Evolutionary conservation across 2,113 vertebrate species (phyloP), one percentile per base, ranked within the genome.

Genomic region (Cichladusa arquata): DNA sequence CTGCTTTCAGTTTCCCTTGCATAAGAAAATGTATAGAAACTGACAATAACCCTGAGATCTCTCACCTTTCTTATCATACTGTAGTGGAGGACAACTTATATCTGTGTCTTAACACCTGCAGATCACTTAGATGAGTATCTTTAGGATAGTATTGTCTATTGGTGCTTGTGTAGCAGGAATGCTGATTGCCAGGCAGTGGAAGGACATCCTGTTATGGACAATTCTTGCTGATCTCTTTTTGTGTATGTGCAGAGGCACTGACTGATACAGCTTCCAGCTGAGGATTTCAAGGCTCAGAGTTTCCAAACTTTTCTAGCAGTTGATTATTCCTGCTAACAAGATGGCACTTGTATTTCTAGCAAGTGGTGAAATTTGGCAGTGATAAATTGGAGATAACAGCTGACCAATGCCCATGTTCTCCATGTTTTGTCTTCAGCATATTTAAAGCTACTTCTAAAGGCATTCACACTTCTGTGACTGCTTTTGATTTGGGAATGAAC

Each of bases 111-210:
- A 36, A 25, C 36, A 74, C 18, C 42, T 82, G 61, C 66, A 76
- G 31, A 38, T 62, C 44, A 58, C 53, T 84, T 20, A 56, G 40
- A 34, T 67, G 48, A 45, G 19, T 48, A 8, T 56, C 58, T 81
- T 85, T 62, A 85, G 56, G 26, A 12, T 51, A 26, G 36, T 3
- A 19, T 53, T 51, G 44, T 79, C 33, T 57, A 18, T 81, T 62
- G n/a, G 19, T 70, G 31, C n/a, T 51, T 66, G n/a, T 33, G 2
- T 9, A 70, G 45, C 20, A 34, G 76, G 65, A 79, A 14, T 0
- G 0, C 17, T 0, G 0, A 11, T 36, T 36, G 50, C 34, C 29
- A n/a, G 65, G 34, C 48, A 36, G 20, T 60, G 60, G 34, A 58
- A 51, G 8, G 29, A 17, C n/a, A 38, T 65, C 40, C 36, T 44